Base-by-base conservation (phyloP, 2,113 vertebrate genomes). In the Tachycineta bicolor region DNA sequence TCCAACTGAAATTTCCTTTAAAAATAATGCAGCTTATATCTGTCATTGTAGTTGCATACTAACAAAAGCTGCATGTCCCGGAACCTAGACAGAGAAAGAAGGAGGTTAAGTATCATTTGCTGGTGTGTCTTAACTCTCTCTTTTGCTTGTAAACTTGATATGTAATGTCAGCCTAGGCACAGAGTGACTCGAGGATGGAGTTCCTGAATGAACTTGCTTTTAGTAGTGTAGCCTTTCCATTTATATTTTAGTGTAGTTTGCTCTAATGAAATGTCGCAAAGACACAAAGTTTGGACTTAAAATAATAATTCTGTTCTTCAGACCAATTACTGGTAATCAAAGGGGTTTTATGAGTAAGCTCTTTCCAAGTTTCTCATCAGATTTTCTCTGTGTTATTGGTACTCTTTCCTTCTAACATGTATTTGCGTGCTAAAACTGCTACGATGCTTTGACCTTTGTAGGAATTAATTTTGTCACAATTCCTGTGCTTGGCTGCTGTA, bases 131-230 rank as follows among this genome's bases (percentile, higher is more conserved):
- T 84, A 87, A 82, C 25, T 94, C 41, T 87, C 46, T 23, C 75
- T 94, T 84, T 85, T 80, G 56, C 90, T 80, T 90, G 87, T 92
- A 56, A 96, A 97, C 87, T 81, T 81, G 92, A 90, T 96, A 95
- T 11, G 90, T 91, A 80, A 82, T 49, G 64, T 90, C 93, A 96
- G 63, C 67, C 82, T 76, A 16, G 46, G 50, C 82, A 87, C 63
- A 76, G 94, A 91, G n/a, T 80, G 47, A 44, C 49, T 94, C 88
- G 70, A 80, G 46, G 33, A 85, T 50, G 70, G 70, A 91, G 77
- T 87, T 39, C 50, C 63, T 87, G 73, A 79, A 53, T 53, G 55
- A 94, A 62, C 37, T 52, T 91, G 69, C 56, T 76, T 86, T 86
- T 78, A 58, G 70, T 82, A 94, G 87, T 85, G 75, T 84, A 84